These are phyloP conservation scores for Crotalus viridis DNA, from an alignment of 2,113 vertebrate species.

Conservation along the genomic window DNA sequence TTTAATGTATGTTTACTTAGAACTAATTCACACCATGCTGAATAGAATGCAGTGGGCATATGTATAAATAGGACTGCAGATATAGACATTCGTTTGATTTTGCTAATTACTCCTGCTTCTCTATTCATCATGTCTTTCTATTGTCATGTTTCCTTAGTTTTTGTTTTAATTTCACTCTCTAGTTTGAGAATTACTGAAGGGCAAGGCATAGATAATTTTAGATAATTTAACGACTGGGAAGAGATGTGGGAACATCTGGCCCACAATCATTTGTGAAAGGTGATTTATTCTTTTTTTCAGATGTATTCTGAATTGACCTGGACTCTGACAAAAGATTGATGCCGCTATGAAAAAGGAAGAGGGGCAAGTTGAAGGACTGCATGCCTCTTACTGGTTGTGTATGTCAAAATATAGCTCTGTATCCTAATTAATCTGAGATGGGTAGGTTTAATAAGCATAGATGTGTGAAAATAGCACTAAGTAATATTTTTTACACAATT, in stretches of 20 bases:
- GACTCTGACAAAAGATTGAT: not conserved
- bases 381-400: not conserved
- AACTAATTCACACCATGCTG: not conserved
- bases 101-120: not conserved
- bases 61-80: not conserved
- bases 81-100: not conserved
- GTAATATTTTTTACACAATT: not conserved
- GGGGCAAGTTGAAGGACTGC: not conserved
- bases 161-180: not conserved
- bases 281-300: not conserved
- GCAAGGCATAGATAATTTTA: not conserved
- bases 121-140: not conserved
- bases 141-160: not conserved
- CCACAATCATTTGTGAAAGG: not conserved
- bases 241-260: not conserved
- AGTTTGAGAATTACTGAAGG: not conserved
- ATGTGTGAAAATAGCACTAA: not conserved
- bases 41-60: not conserved
- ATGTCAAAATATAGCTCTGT: not conserved
- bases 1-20: not conserved
- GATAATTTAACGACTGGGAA: not conserved
- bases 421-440: not conserved
- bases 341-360: not conserved
- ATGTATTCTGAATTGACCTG: not conserved
- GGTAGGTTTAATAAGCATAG: not conserved